Evolutionary conservation across 2,113 vertebrate genomes (phyloP), one percentile per base, ranked within the genome.

Genomic region (Conger conger): DNA sequence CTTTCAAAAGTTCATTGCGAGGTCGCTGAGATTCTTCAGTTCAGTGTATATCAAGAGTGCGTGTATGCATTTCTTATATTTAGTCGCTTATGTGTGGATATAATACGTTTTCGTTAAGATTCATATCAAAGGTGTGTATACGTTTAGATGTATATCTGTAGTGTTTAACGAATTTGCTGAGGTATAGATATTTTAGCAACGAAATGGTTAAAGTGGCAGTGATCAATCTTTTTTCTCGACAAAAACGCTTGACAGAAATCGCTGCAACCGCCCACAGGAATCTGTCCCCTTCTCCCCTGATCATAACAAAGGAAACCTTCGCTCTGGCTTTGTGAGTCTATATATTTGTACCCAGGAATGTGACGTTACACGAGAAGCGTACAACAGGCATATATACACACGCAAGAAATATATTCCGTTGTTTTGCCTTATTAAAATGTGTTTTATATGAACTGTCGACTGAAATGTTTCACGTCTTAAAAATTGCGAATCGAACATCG

Each of bases 211-310:
- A 88, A 90, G 91, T 90, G 84, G 89, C 82, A 91, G 93, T 94
- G 88, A 99, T 99, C 98, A 99, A 99, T 99, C 98, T 99, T 98
- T 73, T 73, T 90, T 86, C 63, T 90, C 92, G 90, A 91, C 95
- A 95, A 95, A n/a, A 95, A 88, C 91, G 95, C 88, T 90, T 98
- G 98, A 97, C 98, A 99, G 96, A 90, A 92, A 80, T 0, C 73
- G 88, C 89, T 36, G 86, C 93, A 89, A 83, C 93, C 86, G 90
- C 92, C 91, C 94, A 91, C 82, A 94, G 95, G 93, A 96, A 95
- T 96, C 94, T 80, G 76, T 78, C 77, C 88, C 95, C 92, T 93
- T 95, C 92, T 83, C 91, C 87, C 23, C 83, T 86, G 83, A 87
- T 88, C 82, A 86, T 92, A 93, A 95, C 93, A 94, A 93, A 92